Percentiles rank a stretch among this genome's conserved stretches.
Conservation (phyloP, 1,140 invertebrate genomes). For the Pseudomyrmex sp. region DNA sequence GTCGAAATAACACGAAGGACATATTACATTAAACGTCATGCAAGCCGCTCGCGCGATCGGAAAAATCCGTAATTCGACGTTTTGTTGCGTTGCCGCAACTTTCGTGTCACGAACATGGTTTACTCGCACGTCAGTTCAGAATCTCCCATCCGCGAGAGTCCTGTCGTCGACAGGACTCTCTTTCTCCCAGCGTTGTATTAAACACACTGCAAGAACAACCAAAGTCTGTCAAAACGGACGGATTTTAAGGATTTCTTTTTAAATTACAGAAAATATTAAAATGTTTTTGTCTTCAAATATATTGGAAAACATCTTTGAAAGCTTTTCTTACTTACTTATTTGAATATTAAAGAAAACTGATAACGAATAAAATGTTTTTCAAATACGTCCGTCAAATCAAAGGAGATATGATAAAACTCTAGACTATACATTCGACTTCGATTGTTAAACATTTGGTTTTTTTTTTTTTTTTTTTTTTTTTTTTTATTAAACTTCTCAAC, state of each 20-base stretch:
- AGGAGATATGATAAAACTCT: too few relatives aligned
- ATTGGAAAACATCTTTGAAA: too few relatives aligned
- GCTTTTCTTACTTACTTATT: too few relatives aligned
- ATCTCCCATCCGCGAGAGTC: conserved; percentile 2
- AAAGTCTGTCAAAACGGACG: too few relatives aligned
- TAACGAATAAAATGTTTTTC: too few relatives aligned
- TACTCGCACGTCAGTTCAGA: conserved; percentile 8
- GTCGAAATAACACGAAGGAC: conserved; percentile 51
- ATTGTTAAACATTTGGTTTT: too few relatives aligned
- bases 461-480: not conserved
- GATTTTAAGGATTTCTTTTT: too few relatives aligned
- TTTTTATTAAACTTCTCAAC: not conserved
- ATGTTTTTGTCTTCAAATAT: too few relatives aligned
- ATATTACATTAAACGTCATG: conserved; percentile 28
- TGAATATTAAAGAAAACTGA: too few relatives aligned
- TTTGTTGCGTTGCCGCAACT: not conserved
- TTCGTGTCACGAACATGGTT: conserved; percentile 8
- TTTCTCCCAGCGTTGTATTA: not conserved
- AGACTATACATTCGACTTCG: too few relatives aligned
- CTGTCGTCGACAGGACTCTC: not conserved
- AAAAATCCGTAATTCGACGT: conserved; percentile 68
- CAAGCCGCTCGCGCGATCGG: conserved; percentile 65
- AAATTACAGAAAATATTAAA: too few relatives aligned
- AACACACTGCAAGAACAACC: not conserved
- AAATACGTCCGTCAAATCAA: too few relatives aligned